Evolutionary conservation across 2,113 vertebrate species (phyloP).

Genomic region (Sylvilagus bachmani): DNA sequence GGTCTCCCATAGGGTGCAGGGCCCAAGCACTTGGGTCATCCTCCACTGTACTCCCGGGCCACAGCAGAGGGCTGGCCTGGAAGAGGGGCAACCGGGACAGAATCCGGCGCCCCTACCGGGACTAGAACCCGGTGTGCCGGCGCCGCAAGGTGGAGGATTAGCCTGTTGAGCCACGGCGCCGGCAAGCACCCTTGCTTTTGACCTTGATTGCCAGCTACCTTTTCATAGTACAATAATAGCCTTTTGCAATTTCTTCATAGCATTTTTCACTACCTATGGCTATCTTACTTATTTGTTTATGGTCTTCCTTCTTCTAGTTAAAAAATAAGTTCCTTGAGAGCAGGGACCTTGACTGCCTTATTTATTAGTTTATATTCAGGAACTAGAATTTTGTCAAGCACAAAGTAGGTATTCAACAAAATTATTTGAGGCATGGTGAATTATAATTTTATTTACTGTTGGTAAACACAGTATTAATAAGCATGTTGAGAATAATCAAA

Average conservation of each 20-base stretch:
- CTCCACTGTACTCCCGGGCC: too few species aligned
- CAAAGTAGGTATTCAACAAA: background rate
- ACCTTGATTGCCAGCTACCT: background rate
- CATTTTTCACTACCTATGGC: background rate
- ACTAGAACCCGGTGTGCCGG: too few species aligned
- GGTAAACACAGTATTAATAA: background rate
- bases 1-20: too few species aligned
- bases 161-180: too few species aligned
- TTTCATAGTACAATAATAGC: background rate
- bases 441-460: background rate
- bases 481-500: slow-evolving; percentile 10
- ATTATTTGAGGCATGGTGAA: background rate
- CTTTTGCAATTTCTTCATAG: background rate
- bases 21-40: too few species aligned
- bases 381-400: background rate
- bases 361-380: background rate
- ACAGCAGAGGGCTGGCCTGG: too few species aligned
- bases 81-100: too few species aligned
- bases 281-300: background rate
- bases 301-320: background rate
- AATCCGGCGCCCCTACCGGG: too few species aligned
- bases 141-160: too few species aligned
- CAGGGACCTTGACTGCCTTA: background rate
- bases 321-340: slow-evolving; percentile 18
- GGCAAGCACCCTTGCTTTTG: background rate